Percentiles rank a stretch among this genome's conserved stretches.
Evolutionary conservation across 2,797 vertebrate genomes (phyloP).

Genomic region (Sternarchorhynchus goeldii): DNA sequence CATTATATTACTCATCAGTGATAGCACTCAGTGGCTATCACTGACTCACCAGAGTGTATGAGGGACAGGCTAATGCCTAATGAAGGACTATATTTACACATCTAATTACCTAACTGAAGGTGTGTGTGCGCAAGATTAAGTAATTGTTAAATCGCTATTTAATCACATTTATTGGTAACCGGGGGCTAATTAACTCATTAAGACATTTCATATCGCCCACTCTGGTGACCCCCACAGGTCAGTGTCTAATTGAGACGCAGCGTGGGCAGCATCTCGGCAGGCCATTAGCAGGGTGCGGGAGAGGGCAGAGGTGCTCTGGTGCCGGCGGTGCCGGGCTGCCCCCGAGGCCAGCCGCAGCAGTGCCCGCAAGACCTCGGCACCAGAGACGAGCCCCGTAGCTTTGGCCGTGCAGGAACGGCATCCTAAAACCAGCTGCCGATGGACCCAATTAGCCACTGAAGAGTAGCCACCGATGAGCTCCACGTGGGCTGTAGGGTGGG

Average conservation of each 20-base stretch:
- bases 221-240: conserved; percentile 34
- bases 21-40: conserved; percentile 4
- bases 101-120: conserved; percentile 39
- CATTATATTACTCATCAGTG: conserved; percentile 31
- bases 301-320: no score
- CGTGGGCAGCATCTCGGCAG: neutral
- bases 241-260: conserved; percentile 30
- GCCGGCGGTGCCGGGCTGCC: no score
- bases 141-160: conserved; percentile 46
- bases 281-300: neutral
- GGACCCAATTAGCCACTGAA: neutral
- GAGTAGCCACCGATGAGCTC: no score
- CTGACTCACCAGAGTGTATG: conserved; percentile 31
- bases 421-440: neutral
- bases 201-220: conserved; percentile 37
- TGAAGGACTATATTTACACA: conserved; percentile 44
- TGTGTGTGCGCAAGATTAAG: conserved; percentile 28
- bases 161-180: conserved; percentile 47
- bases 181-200: conserved; percentile 48
- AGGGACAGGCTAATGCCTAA: conserved; percentile 32
- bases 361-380: no score
- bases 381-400: no score
- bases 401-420: neutral
- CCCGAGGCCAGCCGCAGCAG: no score
- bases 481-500: no score